Conservation (phyloP, 30 jellyfish, hydroid and myxozoan genomes). For the Catostylus mosaicus region DNA sequence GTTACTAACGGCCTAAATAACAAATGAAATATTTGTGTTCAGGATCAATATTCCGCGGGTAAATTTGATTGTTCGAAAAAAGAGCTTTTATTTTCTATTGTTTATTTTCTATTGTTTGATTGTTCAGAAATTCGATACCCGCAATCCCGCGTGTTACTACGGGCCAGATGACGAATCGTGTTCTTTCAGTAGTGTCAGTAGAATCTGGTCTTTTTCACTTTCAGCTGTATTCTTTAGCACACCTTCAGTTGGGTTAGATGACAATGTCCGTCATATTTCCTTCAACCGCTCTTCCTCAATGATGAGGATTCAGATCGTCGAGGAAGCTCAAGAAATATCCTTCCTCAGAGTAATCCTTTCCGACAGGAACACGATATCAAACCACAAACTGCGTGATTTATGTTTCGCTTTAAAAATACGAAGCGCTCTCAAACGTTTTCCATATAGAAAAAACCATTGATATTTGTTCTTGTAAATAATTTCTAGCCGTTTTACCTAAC, state of each 20-base stretch:
- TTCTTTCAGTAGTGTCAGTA: no score
- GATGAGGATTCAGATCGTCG: no score
- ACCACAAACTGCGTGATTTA: no score
- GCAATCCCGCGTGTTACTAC: constrained; percentile 19
- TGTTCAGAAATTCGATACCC: neutral
- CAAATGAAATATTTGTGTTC: neutral
- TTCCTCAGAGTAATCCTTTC: neutral
- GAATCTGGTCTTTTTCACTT: neutral
- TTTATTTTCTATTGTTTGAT: neutral
- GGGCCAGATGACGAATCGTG: no score
- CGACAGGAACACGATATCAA: neutral
- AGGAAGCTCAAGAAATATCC: no score
- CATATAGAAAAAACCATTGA: no score
- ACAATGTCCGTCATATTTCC: constrained; percentile 4
- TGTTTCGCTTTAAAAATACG: no score
- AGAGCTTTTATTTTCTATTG: neutral
- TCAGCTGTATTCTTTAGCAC: neutral
- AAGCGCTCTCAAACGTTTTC: no score
- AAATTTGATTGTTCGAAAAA: neutral
- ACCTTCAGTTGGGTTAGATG: neutral
- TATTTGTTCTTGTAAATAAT: no score
- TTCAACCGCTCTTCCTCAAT: neutral
- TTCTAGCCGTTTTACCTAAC: no score
- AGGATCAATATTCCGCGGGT: constrained; percentile 27
- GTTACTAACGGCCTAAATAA: constrained; percentile 36